Base-by-base conservation (phyloP, 2,888 invertebrate genomes). In the Meteorus colon region DNA sequence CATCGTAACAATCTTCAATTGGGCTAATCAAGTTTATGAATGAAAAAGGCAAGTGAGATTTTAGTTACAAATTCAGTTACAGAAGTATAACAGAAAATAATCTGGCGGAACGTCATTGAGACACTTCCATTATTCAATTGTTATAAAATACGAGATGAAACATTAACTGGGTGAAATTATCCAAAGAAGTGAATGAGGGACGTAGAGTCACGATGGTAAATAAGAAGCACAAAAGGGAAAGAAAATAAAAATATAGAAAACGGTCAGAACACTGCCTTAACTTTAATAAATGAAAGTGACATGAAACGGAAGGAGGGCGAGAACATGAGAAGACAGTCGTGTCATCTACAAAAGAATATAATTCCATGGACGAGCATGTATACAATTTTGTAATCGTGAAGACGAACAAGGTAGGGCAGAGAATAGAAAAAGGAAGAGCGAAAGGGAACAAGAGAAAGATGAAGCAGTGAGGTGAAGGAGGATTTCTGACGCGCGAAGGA, bases 401-500 rank as follows among this genome's bases (percentile, higher is more conserved):
- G 4, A 6, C 12, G 12, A 12, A 45, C 14, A 65, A 31, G 37
- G 27, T 27, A 24, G 14, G 34, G 60, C 34, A 66, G 55, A 48
- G 55, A 67, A 69, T 41, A 66, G 41, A 66, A 62, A 55, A 16
- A 24, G 37, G 45, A 16, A 62, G n/a, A 60, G 63, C 27, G 41
- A 34, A 67, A n/a, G 24, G 55, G 60, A 60, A 10, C n/a, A 48
- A 34, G 51, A 31, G 10, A 19, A 75, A 75, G 74, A 75, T 66
- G 77, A 68, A 67, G 24, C 78, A 74, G 75, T 78, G 63, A 41
- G 65, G 19, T 41, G 31, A 24, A 41, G 66, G 51, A 66, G 37
- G 77, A 73, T 66, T 55, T 73, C 65, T 75, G 72, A 73, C 63
- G 69, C 76, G 77, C 63, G 77, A 65, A 78, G 78, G 69, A 78